Percentiles rank a stretch among this genome's conserved stretches.
These are phyloP conservation scores for Forbesichthys papilliferus DNA, from an alignment of 2,113 vertebrate genomes.

Conservation along the genomic window DNA sequence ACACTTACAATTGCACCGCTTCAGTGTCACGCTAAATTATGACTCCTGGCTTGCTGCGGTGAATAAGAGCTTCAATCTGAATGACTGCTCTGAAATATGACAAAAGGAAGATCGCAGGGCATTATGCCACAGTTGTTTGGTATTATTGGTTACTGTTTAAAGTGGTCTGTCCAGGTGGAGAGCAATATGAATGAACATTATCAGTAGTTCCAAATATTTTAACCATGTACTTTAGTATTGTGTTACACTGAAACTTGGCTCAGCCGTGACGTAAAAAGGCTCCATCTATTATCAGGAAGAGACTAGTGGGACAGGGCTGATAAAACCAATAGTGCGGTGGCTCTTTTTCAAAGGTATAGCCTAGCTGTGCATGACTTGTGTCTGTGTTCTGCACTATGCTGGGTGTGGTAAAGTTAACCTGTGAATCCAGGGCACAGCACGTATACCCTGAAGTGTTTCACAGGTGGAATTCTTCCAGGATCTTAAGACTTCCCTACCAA, in stretches of 20 bases:
- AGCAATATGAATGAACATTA: not conserved
- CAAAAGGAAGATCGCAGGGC: slow-evolving; percentile 1
- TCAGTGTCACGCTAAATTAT: slow-evolving; percentile 40
- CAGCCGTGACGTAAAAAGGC: too few species aligned
- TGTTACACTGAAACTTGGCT: too few species aligned
- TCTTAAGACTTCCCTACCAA: slow-evolving; percentile 31
- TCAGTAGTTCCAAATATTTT: too few species aligned
- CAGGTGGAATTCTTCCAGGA: slow-evolving; percentile 48
- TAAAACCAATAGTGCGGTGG: too few species aligned
- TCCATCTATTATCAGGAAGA: too few species aligned
- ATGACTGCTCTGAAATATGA: not conserved
- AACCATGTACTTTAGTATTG: too few species aligned
- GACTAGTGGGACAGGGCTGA: too few species aligned
- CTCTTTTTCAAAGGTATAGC: too few species aligned
- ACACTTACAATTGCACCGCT: slow-evolving; percentile 24
- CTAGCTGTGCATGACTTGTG: not conserved
- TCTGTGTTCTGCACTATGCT: slow-evolving; percentile 17
- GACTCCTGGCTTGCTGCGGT: slow-evolving; percentile 21
- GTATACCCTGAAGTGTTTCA: slow-evolving; percentile 54
- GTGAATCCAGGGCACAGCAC: slow-evolving; percentile 44
- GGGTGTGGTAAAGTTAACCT: slow-evolving; percentile 13
- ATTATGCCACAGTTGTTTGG: not conserved
- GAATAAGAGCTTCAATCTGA: slow-evolving; percentile 22
- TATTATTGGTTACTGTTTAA: not conserved
- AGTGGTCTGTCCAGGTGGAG: rapidly evolving